Conservation (phyloP, 2,797 vertebrate species). For the Eidolon dupreanum region DNA sequence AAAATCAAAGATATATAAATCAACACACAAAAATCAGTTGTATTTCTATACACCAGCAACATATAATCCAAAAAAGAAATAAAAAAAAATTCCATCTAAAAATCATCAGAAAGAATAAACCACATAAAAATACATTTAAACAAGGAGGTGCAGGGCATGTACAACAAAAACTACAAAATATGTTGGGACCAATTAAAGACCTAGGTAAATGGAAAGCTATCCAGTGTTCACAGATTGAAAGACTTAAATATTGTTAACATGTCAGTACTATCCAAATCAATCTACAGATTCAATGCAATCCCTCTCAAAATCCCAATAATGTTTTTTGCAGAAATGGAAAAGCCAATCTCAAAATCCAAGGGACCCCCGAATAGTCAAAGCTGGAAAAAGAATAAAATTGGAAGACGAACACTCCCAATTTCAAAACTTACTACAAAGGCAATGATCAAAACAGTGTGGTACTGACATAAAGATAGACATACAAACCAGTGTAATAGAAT, state of each 20-base stretch:
- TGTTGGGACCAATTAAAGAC: background rate
- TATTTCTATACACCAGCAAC: background rate
- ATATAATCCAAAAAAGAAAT: background rate
- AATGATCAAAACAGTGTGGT: background rate
- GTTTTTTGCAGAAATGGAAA: background rate
- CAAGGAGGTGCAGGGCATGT: background rate
- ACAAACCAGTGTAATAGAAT: background rate
- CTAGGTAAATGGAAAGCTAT: background rate
- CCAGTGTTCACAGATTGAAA: background rate
- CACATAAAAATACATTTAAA: background rate
- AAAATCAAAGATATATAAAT: background rate
- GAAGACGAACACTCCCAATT: background rate
- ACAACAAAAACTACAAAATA: background rate
- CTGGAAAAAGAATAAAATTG: background rate
- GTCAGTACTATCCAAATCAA: background rate
- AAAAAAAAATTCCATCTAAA: background rate
- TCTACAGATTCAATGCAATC: background rate
- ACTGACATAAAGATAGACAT: background rate
- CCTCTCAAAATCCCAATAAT: background rate
- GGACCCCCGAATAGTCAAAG: background rate
- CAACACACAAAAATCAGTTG: background rate
- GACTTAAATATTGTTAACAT: background rate
- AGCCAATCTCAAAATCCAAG: background rate
- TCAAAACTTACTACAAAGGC: background rate
- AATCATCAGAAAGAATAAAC: background rate